A percentile compares a stretch with the other conserved stretches of the same genome.
These are phyloP conservation scores for Euura lappo DNA, from an alignment of 1,140 invertebrate genomes.

Conservation along the genomic window DNA sequence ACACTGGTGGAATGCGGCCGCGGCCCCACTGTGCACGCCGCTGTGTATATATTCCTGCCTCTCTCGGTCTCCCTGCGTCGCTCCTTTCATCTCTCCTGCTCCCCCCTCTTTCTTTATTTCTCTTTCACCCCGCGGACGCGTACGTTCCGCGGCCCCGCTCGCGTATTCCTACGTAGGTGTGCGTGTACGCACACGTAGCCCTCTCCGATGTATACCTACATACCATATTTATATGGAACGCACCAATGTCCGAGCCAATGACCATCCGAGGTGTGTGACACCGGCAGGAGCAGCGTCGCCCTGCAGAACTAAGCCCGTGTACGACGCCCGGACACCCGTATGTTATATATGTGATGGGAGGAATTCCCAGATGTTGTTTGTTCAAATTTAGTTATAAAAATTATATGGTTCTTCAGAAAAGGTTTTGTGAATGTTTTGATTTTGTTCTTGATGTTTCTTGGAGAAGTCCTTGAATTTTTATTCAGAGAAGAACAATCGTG, in stretches of 20 bases:
- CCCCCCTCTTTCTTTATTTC: background rate
- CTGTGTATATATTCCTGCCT: background rate
- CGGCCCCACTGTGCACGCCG: constrained; percentile 32
- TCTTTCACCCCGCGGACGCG: background rate
- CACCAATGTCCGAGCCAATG: constrained; percentile 47
- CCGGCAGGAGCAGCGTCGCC: constrained; percentile 16
- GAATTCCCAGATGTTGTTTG: too few relatives aligned
- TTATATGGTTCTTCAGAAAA: too few relatives aligned
- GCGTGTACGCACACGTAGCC: background rate
- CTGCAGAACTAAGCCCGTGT: constrained; percentile 34
- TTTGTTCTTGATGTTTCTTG: too few relatives aligned
- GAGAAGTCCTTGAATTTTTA: too few relatives aligned
- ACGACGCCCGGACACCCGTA: background rate
- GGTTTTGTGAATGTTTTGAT: too few relatives aligned
- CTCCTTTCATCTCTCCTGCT: background rate
- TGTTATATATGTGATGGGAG: too few relatives aligned
- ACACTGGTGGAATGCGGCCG: constrained; percentile 57
- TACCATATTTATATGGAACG: constrained; percentile 59
- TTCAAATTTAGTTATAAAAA: too few relatives aligned
- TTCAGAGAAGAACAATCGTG: too few relatives aligned
- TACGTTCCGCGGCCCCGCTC: background rate
- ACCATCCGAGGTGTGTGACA: constrained; percentile 55
- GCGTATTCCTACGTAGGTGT: background rate
- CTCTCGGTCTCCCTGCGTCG: background rate
- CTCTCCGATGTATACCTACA: background rate